A percentile compares a stretch with the other conserved stretches of the same genome.
Evolutionary conservation across 2,797 vertebrate genomes (phyloP).

Genomic region (Erethizon dorsatum): DNA sequence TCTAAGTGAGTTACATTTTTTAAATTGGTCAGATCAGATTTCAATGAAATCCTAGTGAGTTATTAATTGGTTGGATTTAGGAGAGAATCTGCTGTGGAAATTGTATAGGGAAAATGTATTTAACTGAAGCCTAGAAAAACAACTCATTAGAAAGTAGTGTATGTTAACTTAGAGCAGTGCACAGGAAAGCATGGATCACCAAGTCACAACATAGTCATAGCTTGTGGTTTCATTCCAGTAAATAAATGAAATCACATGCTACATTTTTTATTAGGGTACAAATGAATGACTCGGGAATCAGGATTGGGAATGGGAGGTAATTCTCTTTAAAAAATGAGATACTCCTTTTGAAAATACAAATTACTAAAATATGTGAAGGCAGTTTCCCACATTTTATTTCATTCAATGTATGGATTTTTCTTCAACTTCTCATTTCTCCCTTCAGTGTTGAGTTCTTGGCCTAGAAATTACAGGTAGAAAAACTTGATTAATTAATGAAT

Average conservation of each 20-base stretch:
- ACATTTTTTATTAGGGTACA: not conserved
- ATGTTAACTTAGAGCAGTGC: not conserved
- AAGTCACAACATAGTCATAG: not conserved
- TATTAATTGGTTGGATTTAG: conserved; percentile 3
- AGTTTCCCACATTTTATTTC: conserved; percentile 24
- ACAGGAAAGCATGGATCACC: not conserved
- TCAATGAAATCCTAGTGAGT: not conserved
- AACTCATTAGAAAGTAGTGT: not conserved
- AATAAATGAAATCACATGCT: conserved; percentile 19
- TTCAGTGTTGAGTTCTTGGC: conserved; percentile 46
- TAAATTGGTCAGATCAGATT: conserved; percentile 46
- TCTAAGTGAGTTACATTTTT: conserved; percentile 49
- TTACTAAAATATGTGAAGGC: conserved; percentile 12
- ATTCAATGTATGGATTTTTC: conserved; percentile 54
- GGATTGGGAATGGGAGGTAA: not conserved
- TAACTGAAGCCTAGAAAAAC: not conserved
- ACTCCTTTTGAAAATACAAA: conserved; percentile 68
- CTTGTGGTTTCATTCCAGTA: not conserved
- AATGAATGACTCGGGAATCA: conserved; percentile 39
- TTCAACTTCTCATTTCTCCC: conserved; percentile 31
- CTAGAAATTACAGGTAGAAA: conserved; percentile 63
- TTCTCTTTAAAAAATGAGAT: conserved; percentile 48
- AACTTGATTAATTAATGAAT: conserved; percentile 35
- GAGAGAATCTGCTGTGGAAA: conserved; percentile 19
- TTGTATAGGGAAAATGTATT: not conserved